Evolutionary conservation across 2,888 invertebrate species (phyloP), one percentile per base, ranked within the genome.

Genomic region (Nycteola revayana): DNA sequence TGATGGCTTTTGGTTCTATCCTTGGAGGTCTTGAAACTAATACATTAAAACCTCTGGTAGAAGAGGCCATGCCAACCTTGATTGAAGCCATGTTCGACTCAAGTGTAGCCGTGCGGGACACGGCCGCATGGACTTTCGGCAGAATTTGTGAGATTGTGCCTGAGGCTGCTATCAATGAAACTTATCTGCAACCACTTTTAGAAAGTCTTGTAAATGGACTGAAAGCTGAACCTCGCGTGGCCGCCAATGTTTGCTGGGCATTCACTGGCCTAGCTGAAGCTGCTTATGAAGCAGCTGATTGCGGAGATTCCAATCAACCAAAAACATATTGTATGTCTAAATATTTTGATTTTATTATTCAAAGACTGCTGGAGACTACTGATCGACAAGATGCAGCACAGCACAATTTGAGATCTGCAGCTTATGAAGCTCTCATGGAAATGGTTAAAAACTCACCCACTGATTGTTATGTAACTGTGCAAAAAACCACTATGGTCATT

Each of bases 171-270:
- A 96, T 98, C 34, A 96, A 95, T 73, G 94, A 95, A 60, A 92
- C 91, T 2, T 96, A 94, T 78, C 87, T 99, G 30, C 94, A 94
- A 70, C 94, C 95, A 0, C 77, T 96, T 7, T 74, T 96, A 8
- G 94, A 96, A 84, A 92, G 94, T 80, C 91, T 96, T 38, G 92
- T 96, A 0, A 94, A 93, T 56, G 98, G 98, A 0, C 86, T 99
- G 9, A 95, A 94, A 61, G 95, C 97, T 1, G 99, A 99, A 71
- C 96, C 99, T 3, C 90, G 99, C 14, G 99, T 99, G 0, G 99
- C 99, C 1, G 95, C 98, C 6, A 99, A 99, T 79, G 98, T 99
- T 7, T 99, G 99, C 76, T 99, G 99, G 99, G 99, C 99, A 0
- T 96, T 99, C 66, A 97, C 97, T 10, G 97, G 98, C 17, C 89